These are phyloP conservation scores for Diacarnus erythraeanus DNA, from an alignment of 37 sponge, comb jelly and placozoan species.

Conservation along the genomic window DNA sequence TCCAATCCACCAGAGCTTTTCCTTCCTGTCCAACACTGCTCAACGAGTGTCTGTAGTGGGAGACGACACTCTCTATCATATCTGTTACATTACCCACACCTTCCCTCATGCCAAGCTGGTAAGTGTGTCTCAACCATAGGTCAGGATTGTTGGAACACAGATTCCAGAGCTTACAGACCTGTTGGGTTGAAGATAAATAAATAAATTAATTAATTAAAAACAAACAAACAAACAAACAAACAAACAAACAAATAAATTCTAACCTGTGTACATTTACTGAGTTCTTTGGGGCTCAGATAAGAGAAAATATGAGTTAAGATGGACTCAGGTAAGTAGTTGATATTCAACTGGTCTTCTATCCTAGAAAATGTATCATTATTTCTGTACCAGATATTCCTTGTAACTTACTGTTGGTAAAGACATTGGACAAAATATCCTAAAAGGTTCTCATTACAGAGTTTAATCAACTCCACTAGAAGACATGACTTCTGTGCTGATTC, in stretches of 20 bases:
- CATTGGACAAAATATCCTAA: constrained; percentile 77
- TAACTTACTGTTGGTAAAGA: constrained; percentile 66
- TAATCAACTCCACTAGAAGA: constrained; percentile 61
- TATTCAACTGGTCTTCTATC: constrained; percentile 22
- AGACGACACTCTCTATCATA: constrained; percentile 34
- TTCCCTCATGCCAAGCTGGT: constrained; percentile 37
- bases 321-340: constrained; percentile 46
- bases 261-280: constrained; percentile 66
- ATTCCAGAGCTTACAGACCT: constrained; percentile 69
- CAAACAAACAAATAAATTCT: no score
- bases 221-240: no score
- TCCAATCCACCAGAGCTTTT: constrained; percentile 58
- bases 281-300: constrained; percentile 36
- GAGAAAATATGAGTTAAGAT: constrained; percentile 64
- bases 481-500: constrained; percentile 22
- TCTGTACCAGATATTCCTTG: constrained; percentile 18
- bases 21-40: background rate
- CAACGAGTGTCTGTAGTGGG: background rate
- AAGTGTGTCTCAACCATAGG: constrained; percentile 58
- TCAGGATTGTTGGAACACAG: constrained; percentile 3
- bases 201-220: background rate
- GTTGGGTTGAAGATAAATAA: background rate
- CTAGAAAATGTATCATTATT: constrained; percentile 13
- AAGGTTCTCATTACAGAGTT: constrained; percentile 64
- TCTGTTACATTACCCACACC: constrained; percentile 46